These are phyloP conservation scores for Auanema sp. DNA, from an alignment of 2,888 invertebrate species.

Conservation along the genomic window DNA sequence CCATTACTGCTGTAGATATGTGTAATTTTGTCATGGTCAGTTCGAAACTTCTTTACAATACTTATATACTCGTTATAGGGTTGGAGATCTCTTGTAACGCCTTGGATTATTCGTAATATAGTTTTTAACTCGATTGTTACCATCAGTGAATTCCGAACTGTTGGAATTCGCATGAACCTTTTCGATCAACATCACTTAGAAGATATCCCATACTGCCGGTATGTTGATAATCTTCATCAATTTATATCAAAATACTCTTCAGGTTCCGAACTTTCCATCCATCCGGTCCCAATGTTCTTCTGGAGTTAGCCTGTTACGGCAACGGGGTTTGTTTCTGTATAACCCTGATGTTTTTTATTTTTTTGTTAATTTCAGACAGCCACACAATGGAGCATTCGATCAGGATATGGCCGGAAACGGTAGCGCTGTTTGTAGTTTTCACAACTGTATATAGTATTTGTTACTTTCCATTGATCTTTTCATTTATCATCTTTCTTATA, in stretches of 20 bases:
- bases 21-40: constrained; percentile 26
- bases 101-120: constrained; percentile 36
- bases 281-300: constrained; percentile 18
- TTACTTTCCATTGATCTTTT: too few species aligned
- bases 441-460: too few species aligned
- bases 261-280: constrained; percentile 31
- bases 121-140: constrained; percentile 36
- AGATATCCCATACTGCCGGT: constrained; percentile 21
- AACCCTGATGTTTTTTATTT: not conserved
- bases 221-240: not conserved
- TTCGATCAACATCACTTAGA: constrained; percentile 1
- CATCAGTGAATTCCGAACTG: constrained; percentile 33
- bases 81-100: constrained; percentile 21
- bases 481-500: too few species aligned
- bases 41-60: not conserved
- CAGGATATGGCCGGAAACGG: constrained; percentile 17
- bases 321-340: constrained; percentile 26
- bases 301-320: constrained; percentile 33
- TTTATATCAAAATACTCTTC: not conserved
- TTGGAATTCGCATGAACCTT: constrained; percentile 6
- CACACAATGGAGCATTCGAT: constrained; percentile 29
- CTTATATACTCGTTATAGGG: constrained; percentile 1
- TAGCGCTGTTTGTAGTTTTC: too few species aligned
- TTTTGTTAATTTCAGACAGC: constrained; percentile 27
- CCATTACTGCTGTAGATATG: constrained; percentile 31